Conservation (phyloP, 92 coral and sea anemone species). For the Actinernus sp. region DNA sequence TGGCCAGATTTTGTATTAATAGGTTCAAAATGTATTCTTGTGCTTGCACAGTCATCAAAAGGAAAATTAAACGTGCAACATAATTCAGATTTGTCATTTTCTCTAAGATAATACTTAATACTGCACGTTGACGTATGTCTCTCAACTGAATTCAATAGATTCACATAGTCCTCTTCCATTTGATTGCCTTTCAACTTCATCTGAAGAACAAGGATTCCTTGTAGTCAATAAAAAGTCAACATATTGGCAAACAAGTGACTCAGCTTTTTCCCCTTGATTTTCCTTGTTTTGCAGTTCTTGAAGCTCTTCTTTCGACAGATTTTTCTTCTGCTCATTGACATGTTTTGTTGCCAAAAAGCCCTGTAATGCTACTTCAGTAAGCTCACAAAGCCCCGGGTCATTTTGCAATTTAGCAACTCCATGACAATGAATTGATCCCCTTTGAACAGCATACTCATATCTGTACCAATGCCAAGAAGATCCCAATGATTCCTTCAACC, state of each 20-base stretch:
- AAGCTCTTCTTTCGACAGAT: conserved; percentile 17
- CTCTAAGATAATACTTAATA: conserved; percentile 57
- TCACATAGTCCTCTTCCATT: conserved; percentile 53
- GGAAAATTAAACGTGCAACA: conserved; percentile 69
- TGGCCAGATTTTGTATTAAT: conserved; percentile 46
- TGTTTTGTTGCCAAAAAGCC: conserved; percentile 58
- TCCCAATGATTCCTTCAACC: conserved; percentile 61
- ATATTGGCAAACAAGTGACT: conserved; percentile 66
- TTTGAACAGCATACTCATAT: conserved; percentile 64
- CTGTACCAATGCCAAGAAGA: conserved; percentile 71
- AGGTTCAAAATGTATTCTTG: conserved; percentile 53
- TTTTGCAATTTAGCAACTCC: conserved; percentile 67
- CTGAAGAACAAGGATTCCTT: conserved; percentile 76
- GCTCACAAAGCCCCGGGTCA: conserved; percentile 73
- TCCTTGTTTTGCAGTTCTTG: conserved; percentile 25
- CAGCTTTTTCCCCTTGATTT: conserved; percentile 50
- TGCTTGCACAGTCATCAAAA: conserved; percentile 41
- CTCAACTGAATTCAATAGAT: conserved; percentile 61
- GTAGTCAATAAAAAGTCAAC: conserved; percentile 69
- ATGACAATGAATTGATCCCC: conserved; percentile 74
- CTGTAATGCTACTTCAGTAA: conserved; percentile 43
- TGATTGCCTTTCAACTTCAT: conserved; percentile 35
- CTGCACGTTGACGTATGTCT: conserved; percentile 65
- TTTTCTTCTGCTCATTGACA: conserved; percentile 10
- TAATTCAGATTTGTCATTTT: conserved; percentile 5